These are phyloP conservation scores for Cyclina sinensis DNA, from an alignment of 1,140 invertebrate species.

Conservation along the genomic window DNA sequence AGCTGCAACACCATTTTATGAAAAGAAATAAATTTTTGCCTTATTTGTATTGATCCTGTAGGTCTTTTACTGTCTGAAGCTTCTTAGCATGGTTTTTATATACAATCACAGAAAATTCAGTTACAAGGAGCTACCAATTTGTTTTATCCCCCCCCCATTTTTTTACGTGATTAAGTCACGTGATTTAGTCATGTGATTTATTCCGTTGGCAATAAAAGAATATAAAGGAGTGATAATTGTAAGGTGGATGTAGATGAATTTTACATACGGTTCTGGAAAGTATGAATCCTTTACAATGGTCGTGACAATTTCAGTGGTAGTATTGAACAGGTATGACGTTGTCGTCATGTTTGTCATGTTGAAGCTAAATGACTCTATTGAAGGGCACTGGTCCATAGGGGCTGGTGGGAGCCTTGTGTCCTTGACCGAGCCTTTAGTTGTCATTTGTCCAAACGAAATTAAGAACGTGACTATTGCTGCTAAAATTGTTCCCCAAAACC, in stretches of 20 bases:
- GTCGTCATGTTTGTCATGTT: conserved; percentile 14
- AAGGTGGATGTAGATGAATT: neutral
- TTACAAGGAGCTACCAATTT: no score
- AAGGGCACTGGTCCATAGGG: conserved; percentile 43
- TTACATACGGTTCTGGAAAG: neutral
- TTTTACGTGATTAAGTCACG: no score
- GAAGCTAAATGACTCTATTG: neutral
- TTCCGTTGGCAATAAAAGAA: no score
- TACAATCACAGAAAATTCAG: no score
- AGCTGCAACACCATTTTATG: no score
- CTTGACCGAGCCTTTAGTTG: conserved; percentile 54
- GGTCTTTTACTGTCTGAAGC: no score
- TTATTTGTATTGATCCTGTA: no score
- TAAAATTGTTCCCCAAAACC: conserved; percentile 36
- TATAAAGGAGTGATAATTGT: no score
- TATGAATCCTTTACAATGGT: neutral
- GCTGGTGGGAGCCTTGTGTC: conserved; percentile 39
- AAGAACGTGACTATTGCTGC: conserved; percentile 8
- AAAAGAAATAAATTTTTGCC: no score
- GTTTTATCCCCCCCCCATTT: no score
- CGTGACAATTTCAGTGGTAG: neutral
- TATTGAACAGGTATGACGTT: neutral
- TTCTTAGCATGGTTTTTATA: no score
- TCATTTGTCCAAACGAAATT: conserved; percentile 53
- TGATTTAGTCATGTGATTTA: no score